These are phyloP conservation scores for Neogobius melanostomus DNA, from an alignment of 2,113 vertebrate genomes.

Conservation along the genomic window DNA sequence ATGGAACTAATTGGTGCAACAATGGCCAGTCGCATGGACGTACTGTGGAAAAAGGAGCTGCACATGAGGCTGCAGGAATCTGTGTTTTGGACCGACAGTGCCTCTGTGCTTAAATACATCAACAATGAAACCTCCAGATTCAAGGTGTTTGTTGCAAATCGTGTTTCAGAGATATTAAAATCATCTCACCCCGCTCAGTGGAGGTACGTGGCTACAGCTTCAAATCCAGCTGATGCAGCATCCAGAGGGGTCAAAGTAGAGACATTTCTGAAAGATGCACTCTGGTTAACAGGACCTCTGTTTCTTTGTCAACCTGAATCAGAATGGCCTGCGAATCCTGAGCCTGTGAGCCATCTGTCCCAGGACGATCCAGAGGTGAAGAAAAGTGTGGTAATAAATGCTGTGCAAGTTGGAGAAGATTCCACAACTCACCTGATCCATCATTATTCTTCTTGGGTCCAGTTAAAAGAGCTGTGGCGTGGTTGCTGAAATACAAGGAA, in stretches of 20 bases:
- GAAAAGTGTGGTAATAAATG: background rate
- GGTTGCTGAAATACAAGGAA: background rate
- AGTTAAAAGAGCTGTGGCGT: background rate
- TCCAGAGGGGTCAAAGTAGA: too few species aligned
- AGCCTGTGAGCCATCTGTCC: background rate
- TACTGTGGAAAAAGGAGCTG: background rate
- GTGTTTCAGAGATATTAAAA: background rate
- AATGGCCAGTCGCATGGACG: background rate
- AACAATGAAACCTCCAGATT: background rate
- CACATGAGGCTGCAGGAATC: background rate
- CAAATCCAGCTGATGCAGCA: background rate
- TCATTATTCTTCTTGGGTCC: background rate
- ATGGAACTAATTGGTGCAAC: background rate
- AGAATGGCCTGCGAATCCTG: background rate
- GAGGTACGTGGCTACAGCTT: background rate
- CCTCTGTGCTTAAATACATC: background rate
- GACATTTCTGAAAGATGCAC: too few species aligned
- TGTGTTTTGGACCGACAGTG: background rate
- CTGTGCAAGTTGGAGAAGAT: background rate
- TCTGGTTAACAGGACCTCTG: too few species aligned
- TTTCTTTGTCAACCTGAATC: background rate
- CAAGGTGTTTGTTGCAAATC: background rate
- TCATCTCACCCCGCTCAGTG: background rate
- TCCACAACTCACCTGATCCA: background rate
- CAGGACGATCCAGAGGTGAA: background rate